Evolutionary conservation across 2,888 invertebrate genomes (phyloP), one percentile per base, ranked within the genome.

Genomic region (Caenorhabditis parvicauda): DNA sequence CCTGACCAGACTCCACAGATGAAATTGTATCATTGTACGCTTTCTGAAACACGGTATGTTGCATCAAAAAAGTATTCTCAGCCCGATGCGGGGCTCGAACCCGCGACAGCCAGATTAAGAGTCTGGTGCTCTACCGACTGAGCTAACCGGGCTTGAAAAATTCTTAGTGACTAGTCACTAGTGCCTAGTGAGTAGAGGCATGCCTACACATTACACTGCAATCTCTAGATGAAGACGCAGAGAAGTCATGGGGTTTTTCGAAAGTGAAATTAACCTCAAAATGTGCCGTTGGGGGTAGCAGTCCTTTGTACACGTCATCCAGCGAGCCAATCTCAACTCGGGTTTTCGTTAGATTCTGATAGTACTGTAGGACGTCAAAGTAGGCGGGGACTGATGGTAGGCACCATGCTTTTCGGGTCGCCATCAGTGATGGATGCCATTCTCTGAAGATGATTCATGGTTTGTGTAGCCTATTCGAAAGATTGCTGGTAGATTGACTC

Each of bases 91-190:
- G 74, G 75, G 74, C 75, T 75, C 75, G 74, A 75, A 75, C 74
- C 75, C 75, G 74, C 73, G 75, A 74, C 74, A 74, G 66, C 75
- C 75, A 75, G 75, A 74, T 75, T 75, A 75, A 75, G 75, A 75
- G 75, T 75, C 74, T 75, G 75, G 75, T 75, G 75, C 75, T 75
- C 75, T 75, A 74, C 75, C 74, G 74, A 74, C 75, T 75, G 74
- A 75, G 75, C 74, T 75, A 75, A 75, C 74, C 74, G 72, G 71
- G 68, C 72, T n/a, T n/a, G n/a, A n/a, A n/a, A n/a, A n/a, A n/a
- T n/a, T n/a, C n/a, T n/a, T n/a, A n/a, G n/a, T n/a, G n/a, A n/a
- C n/a, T n/a, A n/a, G n/a, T n/a, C n/a, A n/a, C n/a, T n/a, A n/a
- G n/a, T n/a, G n/a, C n/a, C n/a, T n/a, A n/a, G n/a, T n/a, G n/a